Percentiles rank a stretch among this genome's conserved stretches.
Conservation (phyloP, 92 coral and sea anemone genomes). For the Anthopleura xanthogrammica region DNA sequence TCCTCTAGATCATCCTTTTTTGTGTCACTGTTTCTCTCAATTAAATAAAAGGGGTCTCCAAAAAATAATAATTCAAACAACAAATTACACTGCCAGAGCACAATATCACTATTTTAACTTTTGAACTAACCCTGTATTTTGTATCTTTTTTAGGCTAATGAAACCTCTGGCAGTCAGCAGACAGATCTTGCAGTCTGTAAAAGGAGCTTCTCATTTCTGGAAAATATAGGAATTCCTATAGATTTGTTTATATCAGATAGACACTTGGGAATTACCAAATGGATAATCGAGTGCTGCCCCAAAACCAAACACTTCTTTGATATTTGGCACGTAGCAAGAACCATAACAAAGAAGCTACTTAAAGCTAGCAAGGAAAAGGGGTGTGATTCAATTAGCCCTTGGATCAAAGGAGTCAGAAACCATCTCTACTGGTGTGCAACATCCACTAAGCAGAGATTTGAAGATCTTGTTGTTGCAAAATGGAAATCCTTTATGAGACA, state of each 20-base stretch:
- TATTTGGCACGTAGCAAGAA: constrained; percentile 29
- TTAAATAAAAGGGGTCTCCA: too few species aligned
- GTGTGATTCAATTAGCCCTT: constrained; percentile 3
- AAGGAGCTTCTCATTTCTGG: constrained; percentile 20
- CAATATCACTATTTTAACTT: too few species aligned
- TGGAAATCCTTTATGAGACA: constrained; percentile 49
- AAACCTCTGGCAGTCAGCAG: constrained; percentile 45
- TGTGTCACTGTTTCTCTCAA: too few species aligned
- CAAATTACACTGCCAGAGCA: too few species aligned
- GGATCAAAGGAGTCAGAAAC: constrained; percentile 19
- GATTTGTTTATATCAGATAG: constrained; percentile 49
- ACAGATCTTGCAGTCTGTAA: constrained; percentile 60
- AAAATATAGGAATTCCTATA: constrained; percentile 23
- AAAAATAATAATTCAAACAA: too few species aligned
- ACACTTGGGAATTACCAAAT: constrained; percentile 42
- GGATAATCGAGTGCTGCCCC: constrained; percentile 27
- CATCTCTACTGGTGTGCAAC: constrained; percentile 40
- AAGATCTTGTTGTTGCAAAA: constrained; percentile 38
- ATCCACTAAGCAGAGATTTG: constrained; percentile 44
- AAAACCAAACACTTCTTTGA: constrained; percentile 25
- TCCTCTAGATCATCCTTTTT: too few species aligned
- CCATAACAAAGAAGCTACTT: constrained; percentile 8
- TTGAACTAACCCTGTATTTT: too few species aligned
- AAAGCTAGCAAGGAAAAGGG: constrained; percentile 35
- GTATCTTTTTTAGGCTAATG: constrained; percentile 45